Base-by-base conservation (phyloP, 2,113 vertebrate genomes). In the Picathartes gymnocephalus region DNA sequence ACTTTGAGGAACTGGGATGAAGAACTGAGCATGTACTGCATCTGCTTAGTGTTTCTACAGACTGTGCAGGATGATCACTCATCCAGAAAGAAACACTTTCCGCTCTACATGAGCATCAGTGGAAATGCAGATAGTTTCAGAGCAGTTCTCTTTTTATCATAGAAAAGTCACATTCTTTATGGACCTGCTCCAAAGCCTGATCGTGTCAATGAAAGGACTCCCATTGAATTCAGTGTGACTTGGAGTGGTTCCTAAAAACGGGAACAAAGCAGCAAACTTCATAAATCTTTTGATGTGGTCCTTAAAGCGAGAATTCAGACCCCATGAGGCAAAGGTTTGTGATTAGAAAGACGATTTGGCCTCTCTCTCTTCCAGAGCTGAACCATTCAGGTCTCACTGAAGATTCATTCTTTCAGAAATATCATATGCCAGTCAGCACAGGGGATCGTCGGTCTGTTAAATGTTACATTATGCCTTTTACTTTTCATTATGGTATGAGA, bases 211-310 rank as follows among this genome's bases (percentile, higher is more conserved):
- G 88, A 92, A 96, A 94, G 80, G 64, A 71, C 80, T 95, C 76
- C 86, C 81, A n/a, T 51, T 93, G 92, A 93, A 85, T 92, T 81
- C 79, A 88, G 47, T 86, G 90, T 77, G 82, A 78, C 83, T 95
- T 94, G 90, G 91, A 95, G 65, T 40, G 80, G 51, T 80, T 95
- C 90, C 93, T 96, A 45, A 93, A 93, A 90, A n/a, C 8, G 40
- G 84, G 76, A 96, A 95, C 92, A 96, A 95, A 95, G 88, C 80
- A 90, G 53, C 76, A 90, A 91, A 88, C 82, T 92, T 92, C 72
- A 84, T 90, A 92, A 78, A 88, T 86, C 85, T 90, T 96, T 82
- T 94, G 82, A 94, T 93, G 83, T 71, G 82, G 90, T 88, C 88
- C 90, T 96, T 93, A 88, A 88, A 95, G 90, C 2, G 13, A 84